A percentile compares a stretch with the other conserved stretches of the same genome.
These are phyloP conservation scores for Fragum whitleyi DNA, from an alignment of 2,888 invertebrate genomes.

Conservation along the genomic window DNA sequence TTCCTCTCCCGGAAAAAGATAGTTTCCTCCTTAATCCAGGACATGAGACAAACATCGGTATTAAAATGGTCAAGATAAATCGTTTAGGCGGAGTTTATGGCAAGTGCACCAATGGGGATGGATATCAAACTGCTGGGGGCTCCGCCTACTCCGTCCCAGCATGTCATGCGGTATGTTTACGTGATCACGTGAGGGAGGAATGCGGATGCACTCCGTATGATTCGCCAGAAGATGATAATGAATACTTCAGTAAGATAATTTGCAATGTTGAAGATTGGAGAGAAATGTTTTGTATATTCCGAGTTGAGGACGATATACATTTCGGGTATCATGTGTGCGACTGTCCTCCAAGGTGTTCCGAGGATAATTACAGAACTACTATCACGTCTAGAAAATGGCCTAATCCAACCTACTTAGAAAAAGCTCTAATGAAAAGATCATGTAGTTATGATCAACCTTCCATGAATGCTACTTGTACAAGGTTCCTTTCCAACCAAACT, in stretches of 20 bases:
- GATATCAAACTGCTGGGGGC: too few relatives aligned
- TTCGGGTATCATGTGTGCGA: background rate
- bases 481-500: too few relatives aligned
- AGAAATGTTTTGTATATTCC: background rate
- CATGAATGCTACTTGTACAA: background rate
- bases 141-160: slow-evolving; percentile 2
- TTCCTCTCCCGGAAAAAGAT: slow-evolving; percentile 12
- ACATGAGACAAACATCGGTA: slow-evolving; percentile 27
- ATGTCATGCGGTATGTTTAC: slow-evolving; percentile 7
- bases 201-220: slow-evolving; percentile 5
- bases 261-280: background rate
- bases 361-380: background rate
- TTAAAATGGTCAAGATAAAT: slow-evolving; percentile 5
- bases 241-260: background rate
- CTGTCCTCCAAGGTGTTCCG: slow-evolving; percentile 4
- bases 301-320: background rate
- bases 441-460: slow-evolving; percentile 1
- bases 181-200: background rate
- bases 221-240: background rate
- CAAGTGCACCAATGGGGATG: background rate
- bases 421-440: background rate
- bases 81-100: slow-evolving; percentile 14
- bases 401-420: background rate
- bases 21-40: slow-evolving; percentile 29
- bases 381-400: slow-evolving; percentile 21